Evolutionary conservation across 2,797 vertebrate species (phyloP).

Genomic region (Pteropus rufus): DNA sequence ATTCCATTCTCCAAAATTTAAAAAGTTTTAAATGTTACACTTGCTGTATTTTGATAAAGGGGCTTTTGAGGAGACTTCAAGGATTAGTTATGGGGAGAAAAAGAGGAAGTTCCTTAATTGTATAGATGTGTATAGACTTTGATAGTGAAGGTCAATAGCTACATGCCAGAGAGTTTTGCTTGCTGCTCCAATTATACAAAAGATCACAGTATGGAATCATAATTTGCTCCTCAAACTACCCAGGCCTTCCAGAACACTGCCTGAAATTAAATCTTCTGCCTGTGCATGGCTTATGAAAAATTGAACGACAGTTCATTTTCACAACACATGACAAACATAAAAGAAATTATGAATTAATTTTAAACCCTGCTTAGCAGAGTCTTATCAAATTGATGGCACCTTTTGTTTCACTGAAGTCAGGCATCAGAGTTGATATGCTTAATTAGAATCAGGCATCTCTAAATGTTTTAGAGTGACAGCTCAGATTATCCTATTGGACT

Average conservation of each 20-base stretch:
- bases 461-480: constrained; percentile 81
- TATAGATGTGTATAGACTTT: constrained; percentile 68
- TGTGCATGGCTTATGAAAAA: constrained; percentile 82
- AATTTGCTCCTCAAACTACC: constrained; percentile 82
- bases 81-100: constrained; percentile 10
- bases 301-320: constrained; percentile 88
- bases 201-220: constrained; percentile 82
- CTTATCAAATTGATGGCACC: constrained; percentile 86
- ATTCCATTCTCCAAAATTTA: constrained; percentile 23
- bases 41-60: not conserved
- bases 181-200: constrained; percentile 78
- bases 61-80: not conserved
- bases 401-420: constrained; percentile 84
- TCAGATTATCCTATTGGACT: constrained; percentile 73
- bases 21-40: not conserved
- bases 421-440: constrained; percentile 82
- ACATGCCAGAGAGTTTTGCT: constrained; percentile 69
- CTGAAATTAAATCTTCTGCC: constrained; percentile 84
- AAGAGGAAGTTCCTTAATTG: constrained; percentile 60
- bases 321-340: constrained; percentile 86
- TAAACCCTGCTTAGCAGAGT: constrained; percentile 83
- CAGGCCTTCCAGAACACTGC: constrained; percentile 80
- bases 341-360: constrained; percentile 89
- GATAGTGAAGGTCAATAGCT: constrained; percentile 71
- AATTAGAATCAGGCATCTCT: constrained; percentile 84